Evolutionary conservation across 2,113 vertebrate species (phyloP).

Genomic region (Eublepharis macularius): DNA sequence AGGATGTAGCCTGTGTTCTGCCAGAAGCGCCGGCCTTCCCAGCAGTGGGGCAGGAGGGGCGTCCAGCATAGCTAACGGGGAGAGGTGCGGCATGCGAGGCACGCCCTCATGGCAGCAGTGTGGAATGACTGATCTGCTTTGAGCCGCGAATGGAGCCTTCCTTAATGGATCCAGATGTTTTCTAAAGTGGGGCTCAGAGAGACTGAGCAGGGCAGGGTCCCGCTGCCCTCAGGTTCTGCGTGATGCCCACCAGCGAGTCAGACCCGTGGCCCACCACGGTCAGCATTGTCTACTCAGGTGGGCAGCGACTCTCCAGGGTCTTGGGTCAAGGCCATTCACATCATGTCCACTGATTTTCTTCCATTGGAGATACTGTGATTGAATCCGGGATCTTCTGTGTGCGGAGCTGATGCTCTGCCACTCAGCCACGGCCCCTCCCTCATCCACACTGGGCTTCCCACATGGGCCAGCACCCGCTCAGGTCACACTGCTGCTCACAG

Average conservation of each 20-base stretch:
- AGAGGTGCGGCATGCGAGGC: constrained; percentile 20
- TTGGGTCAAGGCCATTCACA: no score
- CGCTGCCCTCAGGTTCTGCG: accelerated
- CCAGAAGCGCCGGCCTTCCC: not conserved
- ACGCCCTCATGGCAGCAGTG: constrained; percentile 33
- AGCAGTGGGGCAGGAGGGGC: not conserved
- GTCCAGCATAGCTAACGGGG: constrained; percentile 17
- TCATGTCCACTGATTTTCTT: no score
- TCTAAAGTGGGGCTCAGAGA: not conserved
- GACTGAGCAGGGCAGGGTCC: not conserved
- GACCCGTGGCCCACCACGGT: no score
- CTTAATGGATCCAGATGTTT: constrained; percentile 4
- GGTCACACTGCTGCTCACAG: not conserved
- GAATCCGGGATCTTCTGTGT: no score
- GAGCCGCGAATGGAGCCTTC: constrained; percentile 46
- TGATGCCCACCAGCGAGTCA: no score
- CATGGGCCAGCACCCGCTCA: not conserved
- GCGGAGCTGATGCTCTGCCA: no score
- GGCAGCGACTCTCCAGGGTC: no score
- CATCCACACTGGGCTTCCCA: not conserved
- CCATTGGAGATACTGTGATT: no score
- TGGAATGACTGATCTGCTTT: constrained; percentile 52
- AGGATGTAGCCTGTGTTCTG: not conserved
- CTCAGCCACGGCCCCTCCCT: no score
- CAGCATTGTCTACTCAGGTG: no score